Conservation (phyloP, 2,113 vertebrate genomes). For the Monopterus albus region DNA sequence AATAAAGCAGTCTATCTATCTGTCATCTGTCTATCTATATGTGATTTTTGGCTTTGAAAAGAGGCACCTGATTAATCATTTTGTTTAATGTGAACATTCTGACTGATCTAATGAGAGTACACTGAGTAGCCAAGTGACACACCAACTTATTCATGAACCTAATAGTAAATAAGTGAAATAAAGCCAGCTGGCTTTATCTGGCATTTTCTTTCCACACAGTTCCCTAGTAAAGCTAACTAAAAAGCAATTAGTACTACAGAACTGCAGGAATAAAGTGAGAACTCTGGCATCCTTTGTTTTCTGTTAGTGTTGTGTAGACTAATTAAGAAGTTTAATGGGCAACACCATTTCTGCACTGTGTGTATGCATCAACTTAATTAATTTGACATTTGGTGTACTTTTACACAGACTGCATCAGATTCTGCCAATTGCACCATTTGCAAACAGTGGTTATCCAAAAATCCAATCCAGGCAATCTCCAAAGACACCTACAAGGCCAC, state of each 20-base stretch:
- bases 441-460: neutral
- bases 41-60: neutral
- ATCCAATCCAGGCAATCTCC: neutral
- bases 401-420: neutral
- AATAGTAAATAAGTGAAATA: no score
- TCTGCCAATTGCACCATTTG: slow-evolving; percentile 12
- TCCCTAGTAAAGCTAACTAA: neutral
- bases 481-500: slow-evolving; percentile 11
- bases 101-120: no score
- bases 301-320: neutral
- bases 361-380: neutral
- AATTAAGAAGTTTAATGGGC: neutral
- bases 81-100: no score
- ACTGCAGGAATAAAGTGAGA: neutral
- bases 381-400: slow-evolving; percentile 12
- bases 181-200: no score
- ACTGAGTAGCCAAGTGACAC: no score
- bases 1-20: no score
- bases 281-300: neutral
- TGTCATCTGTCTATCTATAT: no score
- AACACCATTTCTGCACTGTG: neutral
- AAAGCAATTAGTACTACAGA: neutral
- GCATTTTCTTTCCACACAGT: no score
- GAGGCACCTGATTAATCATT: no score
- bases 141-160: no score